Base-by-base conservation (phyloP, 92 coral and sea anemone genomes). In the Porites evermanni region DNA sequence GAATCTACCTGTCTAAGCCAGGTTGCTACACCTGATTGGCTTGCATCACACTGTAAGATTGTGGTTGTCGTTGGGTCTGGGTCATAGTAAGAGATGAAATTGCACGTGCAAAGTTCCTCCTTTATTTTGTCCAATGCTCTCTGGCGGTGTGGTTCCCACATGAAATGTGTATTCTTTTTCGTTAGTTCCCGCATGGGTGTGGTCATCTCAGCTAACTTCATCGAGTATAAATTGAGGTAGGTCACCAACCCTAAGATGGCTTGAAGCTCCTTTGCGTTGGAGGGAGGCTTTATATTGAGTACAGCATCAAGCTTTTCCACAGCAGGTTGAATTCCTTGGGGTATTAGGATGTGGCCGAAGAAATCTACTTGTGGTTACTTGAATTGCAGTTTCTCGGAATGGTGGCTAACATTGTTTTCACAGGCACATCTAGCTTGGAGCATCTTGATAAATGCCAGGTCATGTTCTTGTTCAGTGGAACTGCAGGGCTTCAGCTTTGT, bases 371-470 rank as follows among this genome's bases (percentile, higher is more conserved):
- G 2, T 70, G 79, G 32, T 71, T 91, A 85, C 87, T 88, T 88
- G 84, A 91, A 88, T 73, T 91, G 94, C 7, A 88, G 84, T 80
- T 88, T 88, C 64, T 84, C 79, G 72, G 94, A 88, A 61, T 91
- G 82, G 24, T 80, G 91, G 58, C 91, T 75, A 65, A 87, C 88
- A 19, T 79, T 87, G 91, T 82, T 87, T n/a, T 54, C 58, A 21
- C 81, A 73, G 60, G 72, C 32, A 29, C 32, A 29, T 29, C 32
- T 88, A 14, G 92, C 91, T 12, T 83, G 80, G 12, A 83, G 79
- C 72, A 84, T 69, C 19, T 74, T 79, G 51, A 50, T 64, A 79
- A 87, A 79, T 59, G 87, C 87, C 59, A 80, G 85, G 54, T 85
- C 91, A 70, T 85, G 95, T 29, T 29, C 32, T 29, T 29, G 65